A percentile compares a stretch with the other conserved stretches of the same genome.
phyloP scores from a whole-genome alignment of 2,797 vertebrate species.

The Parauchenoglanis ngamensis region DNA sequence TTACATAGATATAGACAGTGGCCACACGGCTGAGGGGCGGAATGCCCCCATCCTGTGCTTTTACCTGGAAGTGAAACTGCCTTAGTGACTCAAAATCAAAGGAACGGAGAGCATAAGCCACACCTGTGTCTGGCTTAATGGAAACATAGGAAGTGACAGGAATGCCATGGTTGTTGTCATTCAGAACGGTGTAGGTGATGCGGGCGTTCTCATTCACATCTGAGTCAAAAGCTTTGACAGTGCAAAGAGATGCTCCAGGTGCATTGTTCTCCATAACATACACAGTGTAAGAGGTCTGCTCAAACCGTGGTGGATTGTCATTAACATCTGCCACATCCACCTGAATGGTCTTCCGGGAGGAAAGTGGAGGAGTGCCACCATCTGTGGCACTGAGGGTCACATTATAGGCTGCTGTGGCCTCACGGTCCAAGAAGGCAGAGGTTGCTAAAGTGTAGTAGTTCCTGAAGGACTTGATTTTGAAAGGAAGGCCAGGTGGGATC shows the following conservation, averaged over 20 bases:
- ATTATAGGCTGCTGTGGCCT: constrained; percentile 90
- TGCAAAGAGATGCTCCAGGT: constrained; percentile 85
- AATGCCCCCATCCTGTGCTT: constrained; percentile 90
- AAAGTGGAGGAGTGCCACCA: constrained; percentile 87
- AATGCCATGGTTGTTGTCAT: constrained; percentile 91
- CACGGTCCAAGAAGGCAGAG: constrained; percentile 89
- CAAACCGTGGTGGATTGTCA: constrained; percentile 92
- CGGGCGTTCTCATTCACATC: constrained; percentile 90
- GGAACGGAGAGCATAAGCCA: constrained; percentile 89
- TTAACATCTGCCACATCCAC: constrained; percentile 94
- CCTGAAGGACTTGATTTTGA: constrained; percentile 92
- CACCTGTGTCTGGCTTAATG: constrained; percentile 87
- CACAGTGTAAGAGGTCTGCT: constrained; percentile 87
- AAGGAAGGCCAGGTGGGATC: constrained; percentile 86
- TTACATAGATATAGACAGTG: constrained; percentile 89
- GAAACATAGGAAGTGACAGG: constrained; percentile 91
- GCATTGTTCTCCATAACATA: constrained; percentile 93
- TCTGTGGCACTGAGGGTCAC: constrained; percentile 92
- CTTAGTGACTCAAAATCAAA: constrained; percentile 95
- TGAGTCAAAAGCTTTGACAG: constrained; percentile 88
- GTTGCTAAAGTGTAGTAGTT: constrained; percentile 96
- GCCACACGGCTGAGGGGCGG: constrained; percentile 90
- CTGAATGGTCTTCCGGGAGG: constrained; percentile 87
- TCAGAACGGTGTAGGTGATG: constrained; percentile 90
- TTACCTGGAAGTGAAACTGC: constrained; percentile 92